Base-by-base conservation (phyloP, 2,888 invertebrate species). In the Meteorus cinctellus region DNA sequence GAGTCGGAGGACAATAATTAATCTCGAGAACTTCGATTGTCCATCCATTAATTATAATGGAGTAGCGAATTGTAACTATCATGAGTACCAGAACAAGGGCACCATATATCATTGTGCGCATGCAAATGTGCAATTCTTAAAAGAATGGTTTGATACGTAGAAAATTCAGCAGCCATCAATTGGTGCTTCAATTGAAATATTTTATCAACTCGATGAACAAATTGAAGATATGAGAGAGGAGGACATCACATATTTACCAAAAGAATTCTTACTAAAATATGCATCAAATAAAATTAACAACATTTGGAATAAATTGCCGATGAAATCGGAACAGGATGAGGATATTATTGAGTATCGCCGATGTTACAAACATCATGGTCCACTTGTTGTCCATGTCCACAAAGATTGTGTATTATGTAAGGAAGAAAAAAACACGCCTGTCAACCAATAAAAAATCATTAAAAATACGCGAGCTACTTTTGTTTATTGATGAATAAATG, bases 161-260 rank as follows among this genome's bases (percentile, higher is more conserved):
- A 24, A 24, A 4, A 14, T 16, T 8, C 24, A 24, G 16, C 6
- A n/a, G n/a, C 45, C 36, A 66, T 66, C 65, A 19, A 34, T 45
- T 2, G 14, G 29, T 5, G 8, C 29, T 29, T 71, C 71, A 41
- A 24, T 71, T 0, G 12, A 14, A 45, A 24, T 45, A 10, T 63
- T 62, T n/a, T 71, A 62, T 60, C 36, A 71, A 6, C 45, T 71
- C 12, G 31, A 66, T 36, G 29, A 59, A 55, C 48, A 24, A 51
- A 51, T 69, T 12, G 16, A 29, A 16, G 29, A 55, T 6, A 69
- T 69, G 69, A 69, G 16, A 2, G 31, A 51, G 29, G 51, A 69
- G 19, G 55, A 69, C n/a, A 51, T 69, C 10, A n/a, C 69, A 8
- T 31, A n/a, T 55, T 55, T 69, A 27, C 69, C 69, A 1, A 34